These are phyloP conservation scores for Acanthiza pusilla DNA, from an alignment of 2,797 vertebrate genomes.

Conservation along the genomic window DNA sequence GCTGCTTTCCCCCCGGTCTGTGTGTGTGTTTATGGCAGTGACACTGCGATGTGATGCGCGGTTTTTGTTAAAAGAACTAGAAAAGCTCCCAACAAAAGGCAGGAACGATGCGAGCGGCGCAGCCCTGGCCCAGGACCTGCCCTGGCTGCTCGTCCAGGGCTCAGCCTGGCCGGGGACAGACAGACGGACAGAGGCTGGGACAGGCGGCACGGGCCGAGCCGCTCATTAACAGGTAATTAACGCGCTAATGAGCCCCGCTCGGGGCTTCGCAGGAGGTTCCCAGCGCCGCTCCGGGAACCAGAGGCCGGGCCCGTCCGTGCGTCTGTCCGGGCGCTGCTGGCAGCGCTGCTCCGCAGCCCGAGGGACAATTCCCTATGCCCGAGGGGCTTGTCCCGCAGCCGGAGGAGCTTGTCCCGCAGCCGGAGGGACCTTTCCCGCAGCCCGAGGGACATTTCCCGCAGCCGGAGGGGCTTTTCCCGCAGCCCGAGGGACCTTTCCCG, in stretches of 20 bases:
- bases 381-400: too few relatives aligned
- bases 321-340: background rate
- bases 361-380: too few relatives aligned
- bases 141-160: background rate
- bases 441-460: too few relatives aligned
- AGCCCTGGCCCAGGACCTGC: background rate
- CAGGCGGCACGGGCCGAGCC: background rate
- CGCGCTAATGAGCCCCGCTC: background rate
- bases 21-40: too few relatives aligned
- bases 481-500: too few relatives aligned
- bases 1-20: too few relatives aligned
- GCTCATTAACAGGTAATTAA: accelerated
- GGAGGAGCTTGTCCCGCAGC: too few relatives aligned
- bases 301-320: accelerated
- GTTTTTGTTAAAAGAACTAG: background rate
- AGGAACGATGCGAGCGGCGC: background rate
- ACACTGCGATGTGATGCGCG: too few relatives aligned
- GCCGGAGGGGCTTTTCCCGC: too few relatives aligned
- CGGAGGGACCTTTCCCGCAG: too few relatives aligned
- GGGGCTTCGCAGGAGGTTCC: background rate
- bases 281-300: accelerated
- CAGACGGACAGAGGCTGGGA: background rate
- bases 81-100: background rate
- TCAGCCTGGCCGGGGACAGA: background rate
- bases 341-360: background rate